Evolutionary conservation across 2,888 invertebrate genomes (phyloP), one percentile per base, ranked within the genome.

Genomic region (Heliconius sara): DNA sequence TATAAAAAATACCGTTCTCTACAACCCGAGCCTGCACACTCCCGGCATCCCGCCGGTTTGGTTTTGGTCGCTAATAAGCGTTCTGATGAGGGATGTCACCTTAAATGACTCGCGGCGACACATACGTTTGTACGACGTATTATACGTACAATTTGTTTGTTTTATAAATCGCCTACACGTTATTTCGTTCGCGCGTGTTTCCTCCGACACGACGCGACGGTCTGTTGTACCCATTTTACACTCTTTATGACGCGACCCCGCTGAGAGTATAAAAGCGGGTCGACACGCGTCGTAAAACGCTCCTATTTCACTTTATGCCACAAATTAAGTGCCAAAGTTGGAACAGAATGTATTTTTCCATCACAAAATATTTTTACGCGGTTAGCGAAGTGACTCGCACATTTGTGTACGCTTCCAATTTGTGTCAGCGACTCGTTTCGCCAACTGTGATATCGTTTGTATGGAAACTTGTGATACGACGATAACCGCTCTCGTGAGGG

Each of bases 271-370:
- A 75, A 76, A 71, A 78, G 47, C 71, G 39, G 74, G 77, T 77
- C 70, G 65, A 76, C 75, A 60, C 63, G 66, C 30, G 57, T 75
- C 75, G 78, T 76, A 76, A 75, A 80, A 66, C 47, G 57, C 66
- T 72, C 75, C 78, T 78, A 78, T 78, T 80, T 76, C 75, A 72
- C 57, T 80, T 78, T 78, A 78, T 73, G 57, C 67, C 67, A 66
- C 78, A 78, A 73, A 78, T 76, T 63, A 80, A 78, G 80, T 72
- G 76, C 66, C 75, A 60, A 78, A 78, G 76, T 67, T 80, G 74
- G 52, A 72, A 47, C 66, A 63, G 34, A 70, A 76, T 65, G 75
- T 34, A 60, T 73, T 60, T 79, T 76, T 57, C 52, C 68, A 63
- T 79, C 68, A 34, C 60, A 70, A 71, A 66, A 75, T 78, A 57